phyloP scores from a whole-genome alignment of 2,888 invertebrate species.

The Agriopis leucophaearia region DNA sequence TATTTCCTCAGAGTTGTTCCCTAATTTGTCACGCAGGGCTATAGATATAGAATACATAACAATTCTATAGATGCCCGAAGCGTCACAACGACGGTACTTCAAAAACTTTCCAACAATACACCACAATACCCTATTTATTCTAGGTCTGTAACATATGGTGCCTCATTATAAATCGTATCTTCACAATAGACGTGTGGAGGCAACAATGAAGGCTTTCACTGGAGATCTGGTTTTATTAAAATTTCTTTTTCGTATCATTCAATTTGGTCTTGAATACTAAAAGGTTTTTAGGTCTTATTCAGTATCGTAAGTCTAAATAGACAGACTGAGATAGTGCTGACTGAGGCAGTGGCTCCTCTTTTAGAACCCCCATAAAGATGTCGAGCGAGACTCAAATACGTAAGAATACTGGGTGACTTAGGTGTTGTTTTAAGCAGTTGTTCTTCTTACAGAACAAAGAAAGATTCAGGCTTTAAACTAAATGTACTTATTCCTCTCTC shows the following conservation, averaged over 20 bases:
- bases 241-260: slow-evolving; percentile 49
- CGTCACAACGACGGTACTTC: slow-evolving; percentile 3
- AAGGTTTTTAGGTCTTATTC: slow-evolving; percentile 21
- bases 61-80: background rate
- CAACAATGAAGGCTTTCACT: slow-evolving; percentile 70
- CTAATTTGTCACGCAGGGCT: slow-evolving; percentile 8
- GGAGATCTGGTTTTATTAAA: slow-evolving; percentile 51
- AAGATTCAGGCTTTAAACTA: too few relatives aligned
- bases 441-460: too few relatives aligned
- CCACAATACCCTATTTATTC: slow-evolving; percentile 32
- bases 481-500: too few relatives aligned
- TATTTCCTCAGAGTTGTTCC: slow-evolving; percentile 13
- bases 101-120: slow-evolving; percentile 24
- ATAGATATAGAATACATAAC: slow-evolving; percentile 6
- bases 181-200: slow-evolving; percentile 62
- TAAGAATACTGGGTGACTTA: background rate
- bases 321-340: background rate
- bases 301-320: slow-evolving; percentile 1
- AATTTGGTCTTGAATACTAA: slow-evolving; percentile 50
- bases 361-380: background rate
- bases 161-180: slow-evolving; percentile 64
- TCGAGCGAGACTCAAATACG: background rate
- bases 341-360: background rate
- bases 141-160: slow-evolving; percentile 43
- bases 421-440: too few relatives aligned